Evolutionary conservation across 2,113 vertebrate species (phyloP).

Genomic region (Amblyopsis rosae): DNA sequence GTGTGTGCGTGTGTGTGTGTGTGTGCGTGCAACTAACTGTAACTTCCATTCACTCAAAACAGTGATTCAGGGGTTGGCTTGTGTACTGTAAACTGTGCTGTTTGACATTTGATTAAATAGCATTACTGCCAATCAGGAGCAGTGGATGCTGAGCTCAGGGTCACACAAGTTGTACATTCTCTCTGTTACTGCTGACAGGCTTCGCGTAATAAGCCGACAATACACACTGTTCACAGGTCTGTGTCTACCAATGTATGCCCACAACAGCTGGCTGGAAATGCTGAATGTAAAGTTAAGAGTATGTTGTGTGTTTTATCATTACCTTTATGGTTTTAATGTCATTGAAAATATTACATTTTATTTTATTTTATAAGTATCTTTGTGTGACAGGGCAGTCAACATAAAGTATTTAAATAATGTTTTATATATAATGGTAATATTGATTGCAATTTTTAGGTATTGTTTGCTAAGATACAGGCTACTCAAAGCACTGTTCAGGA

Average conservation of each 20-base stretch:
- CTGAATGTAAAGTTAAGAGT: conserved; percentile 2
- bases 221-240: conserved; percentile 46
- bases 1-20: neutral
- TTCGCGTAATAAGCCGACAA: conserved; percentile 30
- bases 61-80: conserved; percentile 61
- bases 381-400: no score
- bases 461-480: no score
- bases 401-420: no score
- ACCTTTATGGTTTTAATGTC: neutral
- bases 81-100: conserved; percentile 62
- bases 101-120: conserved; percentile 79
- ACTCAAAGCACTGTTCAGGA: no score
- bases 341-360: neutral
- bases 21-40: conserved; percentile 17
- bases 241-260: conserved; percentile 34
- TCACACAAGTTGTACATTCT: conserved; percentile 45
- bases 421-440: no score
- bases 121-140: conserved; percentile 71
- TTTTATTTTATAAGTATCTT: no score
- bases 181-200: conserved; percentile 46
- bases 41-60: conserved; percentile 42
- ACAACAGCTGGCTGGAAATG: conserved; percentile 24
- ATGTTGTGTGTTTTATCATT: neutral
- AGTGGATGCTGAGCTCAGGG: conserved; percentile 45
- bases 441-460: no score